Base-by-base conservation (phyloP, 1,140 invertebrate species). In the Bombus difficillimus region DNA sequence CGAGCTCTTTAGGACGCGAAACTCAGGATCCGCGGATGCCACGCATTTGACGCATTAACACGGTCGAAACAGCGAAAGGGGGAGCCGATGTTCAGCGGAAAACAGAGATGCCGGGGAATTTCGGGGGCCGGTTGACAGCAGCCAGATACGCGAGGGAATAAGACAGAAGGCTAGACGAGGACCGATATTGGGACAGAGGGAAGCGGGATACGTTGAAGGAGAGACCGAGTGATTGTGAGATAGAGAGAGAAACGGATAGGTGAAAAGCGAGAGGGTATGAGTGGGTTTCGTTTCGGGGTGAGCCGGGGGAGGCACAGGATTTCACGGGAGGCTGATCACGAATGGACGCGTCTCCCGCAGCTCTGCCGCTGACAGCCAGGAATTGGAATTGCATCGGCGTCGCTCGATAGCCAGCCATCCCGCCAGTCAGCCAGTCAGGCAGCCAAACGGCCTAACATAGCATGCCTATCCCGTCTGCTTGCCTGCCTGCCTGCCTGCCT, bases 361-460 rank as follows among this genome's bases (percentile, higher is more conserved):
- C 92, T 94, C 95, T 95, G 95, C 94, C 93, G 94, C 94, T 95
- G 95, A 95, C 95, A 95, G 95, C 94, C 93, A 95, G 94, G 95
- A 95, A 95, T 95, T 95, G 95, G 94, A 95, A 95, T 95, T 95
- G 95, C 94, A 95, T 95, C 94, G 94, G 94, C 94, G 92, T 94
- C 94, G 94, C 94, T 95, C 94, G 94, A 95, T 95, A 95, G 93
- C 93, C 93, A 94, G 85, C 92, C 94, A 94, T 91, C 92, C 90
- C 90, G 88, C 88, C 91, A 93, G 91, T 91, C 91, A 92, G 83
- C 83, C 89, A 87, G 91, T 90, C 89, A 92, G 91, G 90, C 93
- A 91, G 90, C 91, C 90, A 90, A 90, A 90, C 90, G 89, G 89
- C 89, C 89, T 91, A 90, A 90, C 89, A 88, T 80, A 83, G 74